Percentiles rank a stretch among this genome's conserved stretches.
Conservation (phyloP, 2,797 vertebrate species). For the Caiman crocodilus region DNA sequence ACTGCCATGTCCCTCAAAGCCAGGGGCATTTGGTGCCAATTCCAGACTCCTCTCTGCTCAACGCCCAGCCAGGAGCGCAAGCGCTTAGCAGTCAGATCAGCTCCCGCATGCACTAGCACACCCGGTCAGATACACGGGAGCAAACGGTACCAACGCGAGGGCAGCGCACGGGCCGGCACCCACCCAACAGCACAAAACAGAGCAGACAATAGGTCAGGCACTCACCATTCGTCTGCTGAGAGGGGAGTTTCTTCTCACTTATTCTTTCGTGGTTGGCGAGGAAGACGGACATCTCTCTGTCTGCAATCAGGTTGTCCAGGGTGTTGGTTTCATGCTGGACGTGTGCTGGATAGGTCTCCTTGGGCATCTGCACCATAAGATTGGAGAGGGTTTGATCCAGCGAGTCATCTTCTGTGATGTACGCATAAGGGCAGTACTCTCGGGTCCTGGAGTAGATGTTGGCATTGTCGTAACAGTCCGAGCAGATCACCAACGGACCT, state of each 20-base stretch:
- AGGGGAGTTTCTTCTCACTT: constrained; percentile 68
- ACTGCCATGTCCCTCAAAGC: background rate
- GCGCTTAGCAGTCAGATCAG: background rate
- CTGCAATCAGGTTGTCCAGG: constrained; percentile 83
- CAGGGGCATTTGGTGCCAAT: background rate
- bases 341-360: constrained; percentile 75
- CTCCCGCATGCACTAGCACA: background rate
- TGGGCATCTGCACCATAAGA: constrained; percentile 83
- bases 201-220: background rate
- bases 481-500: constrained; percentile 91
- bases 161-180: background rate
- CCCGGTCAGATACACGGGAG: background rate
- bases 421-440: constrained; percentile 94
- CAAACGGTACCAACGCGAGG: background rate
- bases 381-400: constrained; percentile 85
- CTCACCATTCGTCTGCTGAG: constrained; percentile 85
- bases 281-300: constrained; percentile 83
- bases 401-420: constrained; percentile 89
- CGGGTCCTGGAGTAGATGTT: constrained; percentile 94
- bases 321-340: constrained; percentile 75
- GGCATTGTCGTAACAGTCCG: constrained; percentile 96
- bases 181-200: background rate
- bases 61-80: background rate
- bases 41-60: background rate
- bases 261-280: constrained; percentile 83